Evolutionary conservation across 1,140 invertebrate genomes (phyloP), one percentile per base, ranked within the genome.

Genomic region (Harpegnathos saltator): DNA sequence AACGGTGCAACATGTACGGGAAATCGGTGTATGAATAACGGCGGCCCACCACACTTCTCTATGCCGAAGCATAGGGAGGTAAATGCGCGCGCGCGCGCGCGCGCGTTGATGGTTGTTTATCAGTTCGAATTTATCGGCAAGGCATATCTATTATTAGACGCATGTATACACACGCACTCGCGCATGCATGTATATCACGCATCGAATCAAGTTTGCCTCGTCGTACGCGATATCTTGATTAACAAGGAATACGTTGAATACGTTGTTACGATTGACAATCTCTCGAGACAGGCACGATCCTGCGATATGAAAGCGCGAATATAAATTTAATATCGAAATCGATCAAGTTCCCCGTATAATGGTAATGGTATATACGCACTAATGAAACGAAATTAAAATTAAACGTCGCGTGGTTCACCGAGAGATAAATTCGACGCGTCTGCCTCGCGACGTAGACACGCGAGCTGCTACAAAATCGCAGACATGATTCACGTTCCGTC

Each of bases 21-120:
- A 71, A 80, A 29, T 44, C 15, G 38, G 38, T 9, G 24, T n/a
- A 7, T 19, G 33, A 80, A 80, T 71, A 54, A 54, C 52, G 52
- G n/a, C 14, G 22, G 44, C 14, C 17, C 29, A 26, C 24, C 68
- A 80, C 14, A 48, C 26, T 48, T 58, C 44, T 22, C 14, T 24
- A 80, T 80, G 14, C 22, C 65, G 22, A 71, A 80, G 7, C 65
- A 5, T 48, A 38, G 71, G 48, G 33, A 58, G 38, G 26, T 52
- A 63, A 52, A 14, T 22, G 52, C 50, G 58, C n/a, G n/a, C n/a
- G n/a, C 33, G 50, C 52, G 65, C 22, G 50, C 33, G 50, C 52
- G 65, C 22, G 50, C 52, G 65, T 80, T 26, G 75, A 44, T 58
- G 29, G 50, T 69, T 80, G 75, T 80, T 80, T 80, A 80, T 80